Evolutionary conservation across 2,888 invertebrate species (phyloP), one percentile per base, ranked within the genome.

Genomic region (Eupithecia insigniata): DNA sequence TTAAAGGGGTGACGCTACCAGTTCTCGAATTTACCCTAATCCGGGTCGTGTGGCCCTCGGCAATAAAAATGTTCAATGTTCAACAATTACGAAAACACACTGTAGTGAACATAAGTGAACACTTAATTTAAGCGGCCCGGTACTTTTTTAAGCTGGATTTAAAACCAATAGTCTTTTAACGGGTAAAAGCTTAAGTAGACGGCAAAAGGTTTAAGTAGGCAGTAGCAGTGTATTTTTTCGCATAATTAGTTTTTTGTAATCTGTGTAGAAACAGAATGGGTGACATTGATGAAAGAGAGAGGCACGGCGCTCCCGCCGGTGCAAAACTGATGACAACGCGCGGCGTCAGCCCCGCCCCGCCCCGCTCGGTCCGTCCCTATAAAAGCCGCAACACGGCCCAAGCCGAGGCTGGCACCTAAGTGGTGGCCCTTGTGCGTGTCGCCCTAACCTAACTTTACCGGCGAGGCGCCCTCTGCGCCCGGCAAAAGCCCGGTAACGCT

Each of bases 1-100:
- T 80, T 80, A 76, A 78, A 78, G 70, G 77, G 77, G 76, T 76
- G 77, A 69, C 72, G 70, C 65, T 62, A 76, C 72, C 79, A 76
- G 76, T 78, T 80, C 75, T 72, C 78, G 77, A 78, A 72, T 81
- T 79, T 80, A 79, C 80, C 80, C 81, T 67, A 74, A 75, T 75
- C 78, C 67, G 66, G 77, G 73, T 72, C 74, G 78, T 76, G 76
- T 74, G 77, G 73, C 79, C 80, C 71, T 75, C 68, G 66, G 71
- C 77, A 77, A 76, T 80, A 80, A 80, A 80, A 80, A 80, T 79
- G 79, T 79, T 76, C 77, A 65, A 69, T 72, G 75, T 76, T 70
- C 76, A 72, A 78, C 78, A 79, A 77, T 77, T 77, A 76, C 75
- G 55, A 69, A 70, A 60, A 75, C 77, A 76, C 75, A 77, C 75